phyloP scores from a whole-genome alignment of 1,140 invertebrate species.

The Phenacoccus solenopsis region DNA sequence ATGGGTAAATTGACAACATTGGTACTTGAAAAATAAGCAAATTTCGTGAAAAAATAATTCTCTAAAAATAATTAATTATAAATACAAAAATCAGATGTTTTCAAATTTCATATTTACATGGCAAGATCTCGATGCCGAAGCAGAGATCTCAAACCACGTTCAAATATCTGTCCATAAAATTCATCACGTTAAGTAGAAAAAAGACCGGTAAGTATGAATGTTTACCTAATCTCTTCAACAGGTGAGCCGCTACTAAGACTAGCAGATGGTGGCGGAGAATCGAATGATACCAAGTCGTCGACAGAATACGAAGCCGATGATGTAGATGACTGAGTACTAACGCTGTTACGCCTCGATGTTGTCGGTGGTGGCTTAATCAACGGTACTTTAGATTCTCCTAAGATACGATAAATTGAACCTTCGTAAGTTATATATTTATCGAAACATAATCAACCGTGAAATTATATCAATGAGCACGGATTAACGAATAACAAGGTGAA shows the following conservation, averaged over 20 bases:
- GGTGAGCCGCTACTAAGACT: background rate
- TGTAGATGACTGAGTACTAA: constrained; percentile 18
- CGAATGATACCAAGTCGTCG: constrained; percentile 20
- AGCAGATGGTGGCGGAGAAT: constrained; percentile 19
- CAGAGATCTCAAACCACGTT: constrained; percentile 22
- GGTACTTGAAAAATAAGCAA: too few relatives aligned
- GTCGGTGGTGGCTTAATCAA: constrained; percentile 27
- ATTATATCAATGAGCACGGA: background rate
- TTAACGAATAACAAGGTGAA: background rate
- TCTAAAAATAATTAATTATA: background rate
- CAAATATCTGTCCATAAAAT: constrained; percentile 24
- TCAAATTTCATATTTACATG: background rate
- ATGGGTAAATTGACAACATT: background rate
- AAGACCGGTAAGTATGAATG: background rate
- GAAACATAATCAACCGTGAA: background rate
- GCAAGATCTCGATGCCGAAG: background rate
- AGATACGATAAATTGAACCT: constrained; percentile 17
- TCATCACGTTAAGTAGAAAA: constrained; percentile 21
- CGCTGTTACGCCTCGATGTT: constrained; percentile 22
- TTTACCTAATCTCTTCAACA: background rate
- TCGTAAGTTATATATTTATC: background rate
- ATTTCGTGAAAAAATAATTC: background rate
- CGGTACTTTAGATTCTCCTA: constrained; percentile 22
- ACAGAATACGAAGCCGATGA: constrained; percentile 18
- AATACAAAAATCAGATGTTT: background rate